phyloP scores from a whole-genome alignment of 2,888 invertebrate species.

The Lamellibrachia satsuma region DNA sequence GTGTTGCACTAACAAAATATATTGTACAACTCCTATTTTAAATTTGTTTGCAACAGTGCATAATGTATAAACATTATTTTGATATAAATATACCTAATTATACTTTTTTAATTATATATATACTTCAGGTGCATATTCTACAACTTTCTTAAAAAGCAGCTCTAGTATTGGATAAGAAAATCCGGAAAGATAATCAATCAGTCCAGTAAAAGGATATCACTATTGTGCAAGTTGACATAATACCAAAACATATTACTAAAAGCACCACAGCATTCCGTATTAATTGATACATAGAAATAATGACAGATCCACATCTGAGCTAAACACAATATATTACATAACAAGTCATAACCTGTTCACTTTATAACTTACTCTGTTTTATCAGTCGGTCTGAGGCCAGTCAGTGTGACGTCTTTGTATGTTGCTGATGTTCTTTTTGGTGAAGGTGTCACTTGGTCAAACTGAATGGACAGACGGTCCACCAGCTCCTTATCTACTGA shows the following conservation, averaged over 20 bases:
- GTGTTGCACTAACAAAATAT: background rate
- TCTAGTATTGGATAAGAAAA: no score
- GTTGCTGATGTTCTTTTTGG: background rate
- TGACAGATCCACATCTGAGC: background rate
- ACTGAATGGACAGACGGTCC: constrained; percentile 5
- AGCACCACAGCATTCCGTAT: background rate
- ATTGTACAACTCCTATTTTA: background rate
- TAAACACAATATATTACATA: background rate
- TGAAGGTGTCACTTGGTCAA: background rate
- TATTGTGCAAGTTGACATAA: background rate
- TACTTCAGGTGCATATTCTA: no score
- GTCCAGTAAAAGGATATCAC: background rate
- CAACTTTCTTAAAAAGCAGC: no score
- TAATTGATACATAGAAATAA: background rate
- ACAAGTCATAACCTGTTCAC: background rate
- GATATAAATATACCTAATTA: background rate
- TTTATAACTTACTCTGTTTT: background rate
- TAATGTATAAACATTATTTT: background rate
- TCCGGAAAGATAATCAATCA: background rate
- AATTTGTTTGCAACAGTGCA: background rate
- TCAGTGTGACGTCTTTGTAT: background rate
- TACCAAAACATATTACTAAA: background rate
- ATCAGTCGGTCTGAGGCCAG: background rate
- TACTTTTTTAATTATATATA: no score
- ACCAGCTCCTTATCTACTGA: background rate